Evolutionary conservation across 1,140 invertebrate genomes (phyloP).

Genomic region (Hermatobates lingyangjiaoensis): DNA sequence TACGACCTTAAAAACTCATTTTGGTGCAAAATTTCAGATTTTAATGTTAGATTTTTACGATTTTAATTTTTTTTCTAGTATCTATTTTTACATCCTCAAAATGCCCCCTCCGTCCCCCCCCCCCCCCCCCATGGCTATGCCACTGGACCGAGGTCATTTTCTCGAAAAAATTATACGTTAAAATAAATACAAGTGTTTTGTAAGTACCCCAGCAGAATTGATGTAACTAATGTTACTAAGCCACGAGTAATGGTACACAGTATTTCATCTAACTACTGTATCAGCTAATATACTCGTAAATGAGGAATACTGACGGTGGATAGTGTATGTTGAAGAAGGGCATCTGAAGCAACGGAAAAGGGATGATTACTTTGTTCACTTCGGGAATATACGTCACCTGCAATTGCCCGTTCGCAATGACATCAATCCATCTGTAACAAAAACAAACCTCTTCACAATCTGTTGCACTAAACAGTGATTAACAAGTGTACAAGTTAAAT

Average conservation of each 20-base stretch:
- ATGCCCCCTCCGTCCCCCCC: no score
- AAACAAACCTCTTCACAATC: background rate
- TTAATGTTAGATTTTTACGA: no score
- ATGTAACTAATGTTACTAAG: no score
- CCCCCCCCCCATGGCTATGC: background rate
- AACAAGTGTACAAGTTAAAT: no score
- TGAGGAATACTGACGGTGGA: constrained; percentile 21
- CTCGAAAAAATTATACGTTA: background rate
- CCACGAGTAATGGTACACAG: background rate
- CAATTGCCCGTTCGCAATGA: constrained; percentile 16
- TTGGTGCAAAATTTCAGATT: no score
- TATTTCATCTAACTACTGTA: background rate
- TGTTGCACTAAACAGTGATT: no score
- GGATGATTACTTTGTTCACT: constrained; percentile 28
- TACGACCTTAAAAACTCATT: no score
- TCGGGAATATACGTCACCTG: constrained; percentile 24
- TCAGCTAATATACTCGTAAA: constrained; percentile 12
- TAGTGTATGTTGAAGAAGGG: constrained; percentile 25
- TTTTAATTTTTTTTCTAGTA: no score
- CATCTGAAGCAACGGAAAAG: constrained; percentile 22
- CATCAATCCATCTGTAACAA: constrained; percentile 19
- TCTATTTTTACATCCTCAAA: no score
- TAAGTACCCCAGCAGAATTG: background rate
- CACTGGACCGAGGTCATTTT: background rate
- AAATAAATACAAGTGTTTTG: background rate